phyloP scores from a whole-genome alignment of 2,113 vertebrate species.

The Tautogolabrus adspersus region DNA sequence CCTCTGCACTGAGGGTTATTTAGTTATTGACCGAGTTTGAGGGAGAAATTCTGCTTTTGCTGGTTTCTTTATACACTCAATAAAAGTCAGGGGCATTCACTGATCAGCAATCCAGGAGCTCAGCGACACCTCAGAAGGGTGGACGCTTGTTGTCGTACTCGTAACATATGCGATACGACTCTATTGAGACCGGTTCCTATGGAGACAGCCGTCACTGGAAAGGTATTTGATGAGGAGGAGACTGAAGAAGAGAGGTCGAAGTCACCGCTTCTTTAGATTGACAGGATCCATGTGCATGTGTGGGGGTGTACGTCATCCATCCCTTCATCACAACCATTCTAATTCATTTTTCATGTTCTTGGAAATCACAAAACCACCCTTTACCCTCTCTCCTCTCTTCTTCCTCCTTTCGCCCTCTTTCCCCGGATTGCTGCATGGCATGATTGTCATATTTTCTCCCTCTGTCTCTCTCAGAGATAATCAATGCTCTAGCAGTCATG shows the following conservation, averaged over 20 bases:
- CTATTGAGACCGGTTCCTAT: conserved; percentile 53
- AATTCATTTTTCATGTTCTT: conserved; percentile 15
- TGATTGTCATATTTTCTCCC: conserved; percentile 40
- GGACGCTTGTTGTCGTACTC: conserved; percentile 5
- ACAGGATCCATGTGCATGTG: conserved; percentile 34
- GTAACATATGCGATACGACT: conserved; percentile 13
- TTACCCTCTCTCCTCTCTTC: conserved; percentile 41
- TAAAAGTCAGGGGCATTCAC: neutral
- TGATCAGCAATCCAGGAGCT: neutral
- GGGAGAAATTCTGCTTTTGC: neutral
- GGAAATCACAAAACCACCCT: conserved; percentile 18
- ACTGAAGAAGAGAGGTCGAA: neutral
- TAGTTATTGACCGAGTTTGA: conserved; percentile 23
- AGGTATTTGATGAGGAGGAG: conserved; percentile 44
- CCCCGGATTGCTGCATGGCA: conserved; percentile 26
- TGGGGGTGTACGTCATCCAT: conserved; percentile 19
- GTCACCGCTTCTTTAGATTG: conserved; percentile 20
- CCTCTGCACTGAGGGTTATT: neutral
- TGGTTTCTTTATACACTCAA: too few relatives aligned
- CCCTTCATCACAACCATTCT: conserved; percentile 19
- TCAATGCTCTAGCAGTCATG: conserved; percentile 60
- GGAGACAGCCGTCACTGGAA: conserved; percentile 50
- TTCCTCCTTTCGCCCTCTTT: conserved; percentile 9
- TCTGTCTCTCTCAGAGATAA: conserved; percentile 49
- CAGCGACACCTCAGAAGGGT: conserved; percentile 8